These are phyloP conservation scores for Rafetus swinhoei DNA, from an alignment of 2,113 vertebrate genomes.

Conservation along the genomic window DNA sequence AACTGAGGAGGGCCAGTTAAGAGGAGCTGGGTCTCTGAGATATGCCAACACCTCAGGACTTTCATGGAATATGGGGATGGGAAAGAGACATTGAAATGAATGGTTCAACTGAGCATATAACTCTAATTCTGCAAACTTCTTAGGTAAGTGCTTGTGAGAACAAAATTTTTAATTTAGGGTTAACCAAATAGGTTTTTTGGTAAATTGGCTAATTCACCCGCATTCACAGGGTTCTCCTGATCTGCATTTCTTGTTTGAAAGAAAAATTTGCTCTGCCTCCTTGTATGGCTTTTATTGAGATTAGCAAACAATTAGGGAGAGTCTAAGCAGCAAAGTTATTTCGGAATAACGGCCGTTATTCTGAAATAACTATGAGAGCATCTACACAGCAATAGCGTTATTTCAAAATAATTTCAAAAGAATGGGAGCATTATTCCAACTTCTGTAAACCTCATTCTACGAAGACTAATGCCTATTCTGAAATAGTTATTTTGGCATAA, in stretches of 20 bases:
- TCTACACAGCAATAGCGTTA: too few relatives aligned
- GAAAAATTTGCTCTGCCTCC: accelerated
- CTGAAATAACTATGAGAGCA: too few relatives aligned
- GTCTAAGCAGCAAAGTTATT: too few relatives aligned
- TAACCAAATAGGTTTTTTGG: accelerated
- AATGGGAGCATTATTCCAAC: too few relatives aligned
- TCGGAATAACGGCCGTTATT: too few relatives aligned
- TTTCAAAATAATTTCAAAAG: too few relatives aligned
- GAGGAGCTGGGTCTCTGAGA: not conserved
- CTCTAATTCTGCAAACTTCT: not conserved
- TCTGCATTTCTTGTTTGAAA: not conserved
- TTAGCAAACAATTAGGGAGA: not conserved
- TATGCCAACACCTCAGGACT: not conserved
- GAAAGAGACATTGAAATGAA: not conserved
- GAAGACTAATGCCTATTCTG: too few relatives aligned
- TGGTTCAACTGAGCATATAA: not conserved
- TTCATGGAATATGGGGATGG: not conserved
- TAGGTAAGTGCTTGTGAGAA: not conserved
- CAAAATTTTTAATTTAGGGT: not conserved
- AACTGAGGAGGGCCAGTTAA: not conserved
- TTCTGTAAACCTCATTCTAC: too few relatives aligned
- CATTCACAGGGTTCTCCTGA: not conserved
- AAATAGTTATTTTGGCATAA: too few relatives aligned
- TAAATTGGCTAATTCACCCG: not conserved
- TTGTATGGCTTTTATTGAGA: not conserved